Evolutionary conservation across 2,888 invertebrate genomes (phyloP).

Genomic region (Drosophila lutescens): DNA sequence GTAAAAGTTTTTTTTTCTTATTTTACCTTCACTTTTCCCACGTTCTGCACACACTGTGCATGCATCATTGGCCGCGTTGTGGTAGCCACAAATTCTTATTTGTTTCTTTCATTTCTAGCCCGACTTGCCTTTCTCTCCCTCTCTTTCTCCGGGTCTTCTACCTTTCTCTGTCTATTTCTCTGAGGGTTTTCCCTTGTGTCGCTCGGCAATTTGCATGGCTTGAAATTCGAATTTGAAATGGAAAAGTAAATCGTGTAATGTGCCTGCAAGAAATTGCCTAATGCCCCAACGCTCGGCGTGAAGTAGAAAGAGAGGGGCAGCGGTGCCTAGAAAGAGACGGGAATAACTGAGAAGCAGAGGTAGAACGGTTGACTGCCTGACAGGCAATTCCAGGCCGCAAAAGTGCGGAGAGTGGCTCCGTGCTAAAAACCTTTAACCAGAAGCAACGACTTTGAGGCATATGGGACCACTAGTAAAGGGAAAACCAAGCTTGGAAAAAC

Average conservation of each 20-base stretch:
- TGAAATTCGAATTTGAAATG: conserved; percentile 76
- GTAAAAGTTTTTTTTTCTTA: not conserved
- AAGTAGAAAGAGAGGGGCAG: not conserved
- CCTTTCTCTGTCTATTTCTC: conserved; percentile 22
- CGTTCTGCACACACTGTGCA: conserved; percentile 27
- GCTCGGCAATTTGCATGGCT: conserved; percentile 75
- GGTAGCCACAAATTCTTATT: conserved; percentile 58
- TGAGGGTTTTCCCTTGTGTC: conserved; percentile 38
- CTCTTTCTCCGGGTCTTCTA: conserved; percentile 11
- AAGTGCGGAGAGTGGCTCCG: conserved; percentile 64
- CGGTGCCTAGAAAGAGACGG: not conserved
- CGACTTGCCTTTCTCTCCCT: conserved; percentile 3
- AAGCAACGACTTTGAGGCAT: conserved; percentile 69
- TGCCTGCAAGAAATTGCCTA: conserved; percentile 79
- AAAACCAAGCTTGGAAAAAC: conserved; percentile 34
- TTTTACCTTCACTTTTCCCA: not conserved
- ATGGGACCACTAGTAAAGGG: conserved; percentile 55
- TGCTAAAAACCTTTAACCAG: conserved; percentile 64
- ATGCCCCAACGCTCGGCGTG: conserved; percentile 51
- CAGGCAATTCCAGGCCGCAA: conserved; percentile 64
- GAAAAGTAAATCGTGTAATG: conserved; percentile 79
- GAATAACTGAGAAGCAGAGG: not conserved
- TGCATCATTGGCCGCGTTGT: conserved; percentile 73
- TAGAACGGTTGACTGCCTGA: conserved; percentile 32
- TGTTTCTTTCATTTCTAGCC: conserved; percentile 55